phyloP scores from a whole-genome alignment of 2,797 vertebrate genomes.

The Sebastiscus albofasciatus region DNA sequence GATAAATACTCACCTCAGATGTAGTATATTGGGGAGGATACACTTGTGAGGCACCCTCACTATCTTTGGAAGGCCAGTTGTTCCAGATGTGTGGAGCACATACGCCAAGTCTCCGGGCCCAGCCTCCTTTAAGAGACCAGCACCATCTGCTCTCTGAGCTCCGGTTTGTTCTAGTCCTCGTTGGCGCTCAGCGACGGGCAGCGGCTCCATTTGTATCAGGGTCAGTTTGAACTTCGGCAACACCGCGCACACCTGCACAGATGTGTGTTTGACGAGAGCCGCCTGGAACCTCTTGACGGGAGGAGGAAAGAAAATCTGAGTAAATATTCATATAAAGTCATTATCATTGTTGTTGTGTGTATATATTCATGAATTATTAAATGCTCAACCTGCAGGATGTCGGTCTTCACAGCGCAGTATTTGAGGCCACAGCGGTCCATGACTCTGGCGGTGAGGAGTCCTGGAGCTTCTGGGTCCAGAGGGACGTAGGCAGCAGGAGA shows the following conservation, averaged over 20 bases:
- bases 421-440: conserved; percentile 85
- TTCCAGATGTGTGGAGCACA: conserved; percentile 94
- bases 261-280: conserved; percentile 65
- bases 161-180: neutral
- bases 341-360: neutral
- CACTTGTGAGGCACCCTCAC: conserved; percentile 94
- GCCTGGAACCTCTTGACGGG: conserved; percentile 84
- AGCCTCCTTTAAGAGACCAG: conserved; percentile 17
- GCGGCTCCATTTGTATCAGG: conserved; percentile 75
- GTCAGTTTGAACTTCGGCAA: conserved; percentile 83
- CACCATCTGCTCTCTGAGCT: neutral
- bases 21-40: conserved; percentile 91
- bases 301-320: conserved; percentile 10
- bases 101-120: conserved; percentile 84
- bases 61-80: conserved; percentile 91
- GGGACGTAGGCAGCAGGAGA: conserved; percentile 90
- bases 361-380: neutral
- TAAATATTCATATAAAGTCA: neutral
- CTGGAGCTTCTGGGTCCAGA: conserved; percentile 88
- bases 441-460: conserved; percentile 81
- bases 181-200: conserved; percentile 5
- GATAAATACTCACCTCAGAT: conserved; percentile 82
- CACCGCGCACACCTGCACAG: conserved; percentile 60
- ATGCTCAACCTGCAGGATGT: conserved; percentile 82
- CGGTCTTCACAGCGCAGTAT: conserved; percentile 88